Conservation (phyloP, 2,888 invertebrate genomes). For the Stomorhina lunata region DNA sequence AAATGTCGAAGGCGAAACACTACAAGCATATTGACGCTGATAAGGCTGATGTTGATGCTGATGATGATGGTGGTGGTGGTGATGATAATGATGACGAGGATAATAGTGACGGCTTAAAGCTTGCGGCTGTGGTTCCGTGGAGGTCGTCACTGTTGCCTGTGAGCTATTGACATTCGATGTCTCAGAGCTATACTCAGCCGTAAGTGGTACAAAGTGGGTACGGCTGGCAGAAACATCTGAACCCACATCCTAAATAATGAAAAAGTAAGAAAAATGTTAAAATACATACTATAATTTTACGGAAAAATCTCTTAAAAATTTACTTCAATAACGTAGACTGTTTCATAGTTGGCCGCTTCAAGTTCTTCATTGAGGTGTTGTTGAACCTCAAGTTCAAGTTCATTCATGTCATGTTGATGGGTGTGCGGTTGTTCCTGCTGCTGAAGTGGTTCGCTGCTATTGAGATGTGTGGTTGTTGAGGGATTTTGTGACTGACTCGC, state of each 20-base stretch:
- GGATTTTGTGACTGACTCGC: slow-evolving; percentile 53
- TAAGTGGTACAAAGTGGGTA: slow-evolving; percentile 53
- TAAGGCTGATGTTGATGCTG: slow-evolving; percentile 60
- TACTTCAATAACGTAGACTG: slow-evolving; percentile 63
- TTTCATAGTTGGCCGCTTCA: slow-evolving; percentile 58
- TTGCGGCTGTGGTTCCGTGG: slow-evolving; percentile 44
- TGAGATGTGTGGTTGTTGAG: slow-evolving; percentile 57
- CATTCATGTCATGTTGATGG: slow-evolving; percentile 60
- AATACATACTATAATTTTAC: neutral
- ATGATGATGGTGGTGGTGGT: slow-evolving; percentile 61
- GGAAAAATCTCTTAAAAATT: neutral
- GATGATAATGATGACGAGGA: slow-evolving; percentile 63
- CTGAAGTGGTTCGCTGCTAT: slow-evolving; percentile 40
- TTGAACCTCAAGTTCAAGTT: slow-evolving; percentile 58
- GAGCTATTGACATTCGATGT: slow-evolving; percentile 36
- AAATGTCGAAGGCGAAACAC: slow-evolving; percentile 48
- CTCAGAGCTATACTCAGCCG: slow-evolving; percentile 40
- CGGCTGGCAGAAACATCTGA: slow-evolving; percentile 58
- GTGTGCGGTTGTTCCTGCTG: slow-evolving; percentile 30
- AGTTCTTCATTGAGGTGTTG: slow-evolving; percentile 62
- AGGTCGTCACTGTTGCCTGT: slow-evolving; percentile 54
- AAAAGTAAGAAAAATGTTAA: neutral
- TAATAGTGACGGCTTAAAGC: slow-evolving; percentile 58
- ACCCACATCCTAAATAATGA: slow-evolving; percentile 49
- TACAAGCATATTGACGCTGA: slow-evolving; percentile 52